Evolutionary conservation across 2,888 invertebrate genomes (phyloP).

Genomic region (Willowsia nigromaculata): DNA sequence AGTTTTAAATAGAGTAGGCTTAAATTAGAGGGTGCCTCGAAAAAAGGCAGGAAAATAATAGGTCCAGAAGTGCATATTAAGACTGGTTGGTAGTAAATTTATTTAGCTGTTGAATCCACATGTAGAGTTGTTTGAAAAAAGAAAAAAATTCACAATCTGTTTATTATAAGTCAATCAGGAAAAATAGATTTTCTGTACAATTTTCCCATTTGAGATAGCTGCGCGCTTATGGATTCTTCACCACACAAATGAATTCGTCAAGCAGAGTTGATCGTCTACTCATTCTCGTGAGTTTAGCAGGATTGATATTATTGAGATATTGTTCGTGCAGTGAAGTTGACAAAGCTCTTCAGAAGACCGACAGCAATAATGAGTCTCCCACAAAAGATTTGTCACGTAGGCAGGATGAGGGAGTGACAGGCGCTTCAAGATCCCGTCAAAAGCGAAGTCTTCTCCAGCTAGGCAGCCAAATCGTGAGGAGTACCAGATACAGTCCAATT

Average conservation of each 20-base stretch:
- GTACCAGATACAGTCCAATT: slow-evolving; percentile 51
- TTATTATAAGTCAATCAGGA: no score
- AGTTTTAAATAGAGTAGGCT: no score
- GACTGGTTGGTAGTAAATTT: no score
- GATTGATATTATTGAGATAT: background rate
- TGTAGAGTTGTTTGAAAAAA: no score
- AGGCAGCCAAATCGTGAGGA: slow-evolving; percentile 30
- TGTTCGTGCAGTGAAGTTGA: background rate
- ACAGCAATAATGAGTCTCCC: slow-evolving; percentile 19
- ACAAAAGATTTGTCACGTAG: slow-evolving; percentile 39
- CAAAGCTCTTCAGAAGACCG: slow-evolving; percentile 1
- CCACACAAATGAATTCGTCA: slow-evolving; percentile 6
- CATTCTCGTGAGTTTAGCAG: background rate
- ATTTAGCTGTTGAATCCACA: no score
- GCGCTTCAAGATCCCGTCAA: slow-evolving; percentile 16
- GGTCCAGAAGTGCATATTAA: no score
- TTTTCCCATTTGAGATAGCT: no score
- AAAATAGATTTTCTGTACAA: no score
- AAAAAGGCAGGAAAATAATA: no score
- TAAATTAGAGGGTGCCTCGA: no score
- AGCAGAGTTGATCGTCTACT: background rate
- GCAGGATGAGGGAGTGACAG: slow-evolving; percentile 27
- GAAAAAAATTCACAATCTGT: no score
- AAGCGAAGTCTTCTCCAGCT: slow-evolving; percentile 65
- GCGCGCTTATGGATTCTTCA: background rate